A percentile compares a stretch with the other conserved stretches of the same genome.
Conservation (phyloP, 2,888 invertebrate species). For the Sthenelais limicola region DNA sequence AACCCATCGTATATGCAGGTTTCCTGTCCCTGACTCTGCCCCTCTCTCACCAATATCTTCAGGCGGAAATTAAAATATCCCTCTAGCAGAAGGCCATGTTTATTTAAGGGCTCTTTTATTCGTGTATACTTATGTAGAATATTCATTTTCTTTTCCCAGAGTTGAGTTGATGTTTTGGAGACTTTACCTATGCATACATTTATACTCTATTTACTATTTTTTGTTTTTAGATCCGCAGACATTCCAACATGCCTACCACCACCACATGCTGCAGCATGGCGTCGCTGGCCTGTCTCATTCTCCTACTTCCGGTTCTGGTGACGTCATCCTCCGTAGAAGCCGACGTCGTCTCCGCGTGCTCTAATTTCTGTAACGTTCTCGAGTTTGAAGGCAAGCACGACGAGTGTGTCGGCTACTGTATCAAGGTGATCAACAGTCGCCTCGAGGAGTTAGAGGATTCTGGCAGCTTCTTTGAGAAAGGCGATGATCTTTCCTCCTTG, state of each 20-base stretch:
- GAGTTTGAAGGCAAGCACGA: not conserved
- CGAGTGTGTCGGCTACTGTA: slow-evolving; percentile 23
- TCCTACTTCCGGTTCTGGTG: slow-evolving; percentile 21
- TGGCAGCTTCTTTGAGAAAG: slow-evolving; percentile 1
- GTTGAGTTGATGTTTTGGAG: too few species aligned
- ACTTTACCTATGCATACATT: not conserved
- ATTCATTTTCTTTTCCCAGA: too few species aligned
- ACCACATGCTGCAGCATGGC: not conserved
- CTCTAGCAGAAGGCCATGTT: too few species aligned
- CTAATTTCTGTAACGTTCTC: slow-evolving; percentile 23
- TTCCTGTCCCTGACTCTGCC: too few species aligned
- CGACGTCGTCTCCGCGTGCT: slow-evolving; percentile 9
- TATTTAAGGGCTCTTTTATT: too few species aligned
- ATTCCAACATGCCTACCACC: not conserved
- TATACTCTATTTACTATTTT: not conserved
- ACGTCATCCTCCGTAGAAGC: slow-evolving; percentile 29
- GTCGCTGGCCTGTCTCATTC: slow-evolving; percentile 13
- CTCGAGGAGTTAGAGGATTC: slow-evolving; percentile 3
- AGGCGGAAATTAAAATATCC: too few species aligned
- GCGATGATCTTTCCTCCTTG: not conserved
- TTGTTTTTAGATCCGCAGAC: slow-evolving; percentile 9
- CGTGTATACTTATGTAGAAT: too few species aligned
- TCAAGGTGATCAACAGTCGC: slow-evolving; percentile 14
- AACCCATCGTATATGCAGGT: too few species aligned
- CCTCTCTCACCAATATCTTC: too few species aligned